Evolutionary conservation across 2,797 vertebrate species (phyloP), one percentile per base, ranked within the genome.

Genomic region (Nyctibius grandis): DNA sequence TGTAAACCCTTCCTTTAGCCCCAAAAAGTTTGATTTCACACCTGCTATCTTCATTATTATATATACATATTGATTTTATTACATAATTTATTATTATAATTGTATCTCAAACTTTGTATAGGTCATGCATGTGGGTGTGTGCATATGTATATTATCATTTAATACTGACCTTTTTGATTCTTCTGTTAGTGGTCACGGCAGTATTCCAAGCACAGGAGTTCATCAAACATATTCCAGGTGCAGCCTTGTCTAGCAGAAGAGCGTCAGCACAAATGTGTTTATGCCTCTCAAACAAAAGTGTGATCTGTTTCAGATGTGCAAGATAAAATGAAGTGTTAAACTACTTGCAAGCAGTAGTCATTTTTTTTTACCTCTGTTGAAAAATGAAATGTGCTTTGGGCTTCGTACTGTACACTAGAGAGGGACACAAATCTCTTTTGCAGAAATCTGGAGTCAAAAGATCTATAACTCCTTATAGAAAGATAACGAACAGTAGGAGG

Each of bases 231-330:
- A 68, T 94, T 95, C 94, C 95, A 97, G 93, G 89, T 96, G 74
- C 69, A 89, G 92, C 67, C 78, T 87, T 53, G n/a, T 88, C 75
- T 79, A 61, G 75, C 6, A 42, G 88, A 85, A 50, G 22, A 83
- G 68, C 89, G 94, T 78, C 56, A 48, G 63, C 68, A 74, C 47
- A 91, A 95, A 86, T 86, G 84, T 85, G 80, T 96, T 97, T 95
- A 78, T 96, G 91, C 81, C 53, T 96, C 68, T 96, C 93, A 95
- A 97, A 91, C 60, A 89, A 67, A 95, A 91, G 83, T 23, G 47
- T 95, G 91, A 97, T 95, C 87, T 95, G 56, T 94, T 96, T 97
- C 96, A 97, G 86, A 95, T 97, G 95, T 92, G 83, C 36, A 88
- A 81, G 76, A 72, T 95, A 97, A 93, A 94, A 95, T 54, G 45